Evolutionary conservation across 2,888 invertebrate species (phyloP).

Genomic region (Crematogaster levior): DNA sequence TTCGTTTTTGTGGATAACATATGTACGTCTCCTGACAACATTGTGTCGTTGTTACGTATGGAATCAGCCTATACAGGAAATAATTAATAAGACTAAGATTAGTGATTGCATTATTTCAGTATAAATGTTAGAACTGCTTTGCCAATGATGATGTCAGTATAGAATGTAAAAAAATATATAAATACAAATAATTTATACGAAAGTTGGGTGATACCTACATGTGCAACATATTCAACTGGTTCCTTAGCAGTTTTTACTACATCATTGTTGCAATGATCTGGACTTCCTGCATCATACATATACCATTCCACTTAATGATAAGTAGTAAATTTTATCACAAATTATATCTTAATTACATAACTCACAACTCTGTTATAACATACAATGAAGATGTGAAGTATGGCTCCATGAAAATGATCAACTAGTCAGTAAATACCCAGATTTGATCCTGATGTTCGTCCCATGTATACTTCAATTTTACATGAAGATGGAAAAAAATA

Average conservation of each 20-base stretch:
- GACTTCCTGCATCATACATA: slow-evolving; percentile 61
- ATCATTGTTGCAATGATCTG: slow-evolving; percentile 70
- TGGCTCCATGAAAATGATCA: background rate
- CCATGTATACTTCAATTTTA: background rate
- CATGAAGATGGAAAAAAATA: background rate
- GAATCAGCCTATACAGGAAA: slow-evolving; percentile 70
- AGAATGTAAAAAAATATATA: background rate
- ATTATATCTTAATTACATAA: background rate
- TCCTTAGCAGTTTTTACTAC: slow-evolving; percentile 66
- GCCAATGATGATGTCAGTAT: background rate
- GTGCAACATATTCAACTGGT: slow-evolving; percentile 60
- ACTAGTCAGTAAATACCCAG: background rate
- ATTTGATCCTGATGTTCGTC: background rate
- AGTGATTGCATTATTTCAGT: background rate
- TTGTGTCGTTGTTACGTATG: slow-evolving; percentile 67
- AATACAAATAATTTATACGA: background rate
- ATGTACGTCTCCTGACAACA: slow-evolving; percentile 59
- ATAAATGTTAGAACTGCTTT: background rate
- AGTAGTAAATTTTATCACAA: background rate
- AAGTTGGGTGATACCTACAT: slow-evolving; percentile 61
- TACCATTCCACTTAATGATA: slow-evolving; percentile 3
- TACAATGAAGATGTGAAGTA: background rate
- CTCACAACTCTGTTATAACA: background rate
- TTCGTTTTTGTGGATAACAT: slow-evolving; percentile 67
- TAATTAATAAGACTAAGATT: slow-evolving; percentile 32